Evolutionary conservation across 1,140 invertebrate species (phyloP), one percentile per base, ranked within the genome.

Genomic region (Aphelinus certus): DNA sequence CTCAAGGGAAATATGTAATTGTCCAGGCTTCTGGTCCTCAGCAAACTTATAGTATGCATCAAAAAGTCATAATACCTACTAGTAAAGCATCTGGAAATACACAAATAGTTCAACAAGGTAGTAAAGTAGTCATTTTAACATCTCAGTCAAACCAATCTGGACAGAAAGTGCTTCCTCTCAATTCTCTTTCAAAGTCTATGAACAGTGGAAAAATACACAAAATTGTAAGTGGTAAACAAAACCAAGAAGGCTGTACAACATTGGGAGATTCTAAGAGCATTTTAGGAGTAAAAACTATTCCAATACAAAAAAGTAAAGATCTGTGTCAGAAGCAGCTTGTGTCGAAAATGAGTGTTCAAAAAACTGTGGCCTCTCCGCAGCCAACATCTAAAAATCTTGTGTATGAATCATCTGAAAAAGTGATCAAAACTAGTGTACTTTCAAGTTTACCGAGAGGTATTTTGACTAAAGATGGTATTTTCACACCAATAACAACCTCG

Each of bases 1-100:
- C 80, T 79, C 78, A 88, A 0, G 89, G 90, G 47, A 92, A 92
- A 77, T 92, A 90, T 77, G 90, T 92, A 3, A 89, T 92, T 56
- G 87, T 93, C 47, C 90, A 91, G 5, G 87, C 90, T 3, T 79
- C 86, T 1, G 87, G 79, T 3, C 80, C 81, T 2, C 83, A 87
- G 61, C 84, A 83, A 62, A 47, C 86, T 7, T 87, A 86, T 48
- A 84, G 79, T n/a, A 83, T 85, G 57, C 84, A 86, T 80, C 79
- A 0, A 84, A 86, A 72, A 42, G 81, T 6, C 77, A 69, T 75
- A 2, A 76, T 78, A 49, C 83, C 83, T 56, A 77, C 78, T 2
- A 80, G 71, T 45, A 86, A 87, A 68, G 77, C 73, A 55, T 73
- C 84, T 42, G 82, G 81, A 42, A 87, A 81, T 71, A 73, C 83